Evolutionary conservation across 2,888 invertebrate genomes (phyloP), one percentile per base, ranked within the genome.

Genomic region (Coenonympha arcania): DNA sequence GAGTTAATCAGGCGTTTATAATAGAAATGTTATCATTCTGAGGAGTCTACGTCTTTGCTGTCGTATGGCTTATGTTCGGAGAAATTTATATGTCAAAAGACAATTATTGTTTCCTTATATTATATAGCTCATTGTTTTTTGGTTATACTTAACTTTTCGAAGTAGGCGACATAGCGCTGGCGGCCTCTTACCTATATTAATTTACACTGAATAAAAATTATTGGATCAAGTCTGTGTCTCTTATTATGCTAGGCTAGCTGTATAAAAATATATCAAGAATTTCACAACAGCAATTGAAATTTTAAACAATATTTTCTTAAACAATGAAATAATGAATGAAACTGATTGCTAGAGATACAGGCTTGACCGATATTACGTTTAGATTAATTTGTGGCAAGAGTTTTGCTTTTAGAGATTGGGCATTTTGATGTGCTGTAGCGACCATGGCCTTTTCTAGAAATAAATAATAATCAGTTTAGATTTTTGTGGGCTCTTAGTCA

Each of bases 331-430:
- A n/a, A n/a, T 61, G 49, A 55, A 51, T 49, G 50, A 48, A n/a
- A 51, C 45, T 52, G 56, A 48, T 48, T 55, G 59, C 68, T 55
- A 59, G 76, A 78, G 69, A 69, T 74, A 73, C 73, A 76, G 66
- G 72, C 82, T 78, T 82, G 76, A 79, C 79, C 75, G 63, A 54
- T 66, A 68, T 73, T 65, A 62, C 68, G 68, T 78, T 79, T 78
- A 79, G 76, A 75, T 75, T 78, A 73, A 74, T 76, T 76, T 74
- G 80, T 76, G 79, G 80, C 79, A 77, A 80, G 70, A 78, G 69
- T 73, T 78, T 73, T 78, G 81, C 78, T 83, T n/a, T 79, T 76
- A 75, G 59, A 62, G 65, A 62, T 65, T 56, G 61, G 61, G 65
- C 63, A 59, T 58, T 44, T 55, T 56, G 59, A 50, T 46, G 18